Percentiles rank a stretch among this genome's conserved stretches.
Conservation (phyloP, 2,797 vertebrate species). For the Halcyon badia region DNA sequence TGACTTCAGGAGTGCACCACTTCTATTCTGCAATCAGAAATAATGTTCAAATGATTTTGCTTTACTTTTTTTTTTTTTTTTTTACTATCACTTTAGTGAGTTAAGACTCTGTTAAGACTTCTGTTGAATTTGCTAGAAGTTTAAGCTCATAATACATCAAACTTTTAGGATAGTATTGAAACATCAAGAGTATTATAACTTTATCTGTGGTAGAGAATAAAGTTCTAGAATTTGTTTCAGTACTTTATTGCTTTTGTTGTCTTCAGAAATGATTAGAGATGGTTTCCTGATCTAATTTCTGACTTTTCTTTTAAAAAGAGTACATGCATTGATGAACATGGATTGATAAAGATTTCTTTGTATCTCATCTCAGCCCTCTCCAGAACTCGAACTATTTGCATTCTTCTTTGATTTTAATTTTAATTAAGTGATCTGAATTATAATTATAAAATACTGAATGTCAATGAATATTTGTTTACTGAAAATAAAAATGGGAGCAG, state of each 20-base stretch:
- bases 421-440: not conserved
- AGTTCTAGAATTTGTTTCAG: not conserved
- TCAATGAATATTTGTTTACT: not conserved
- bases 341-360: not conserved
- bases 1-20: not conserved
- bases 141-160: not conserved
- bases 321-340: not conserved
- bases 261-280: not conserved
- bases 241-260: not conserved
- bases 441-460: not conserved
- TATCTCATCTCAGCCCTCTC: not conserved
- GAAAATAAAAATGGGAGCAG: not conserved
- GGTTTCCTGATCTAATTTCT: not conserved
- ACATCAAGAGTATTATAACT: not conserved
- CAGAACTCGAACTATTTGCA: not conserved
- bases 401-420: not conserved
- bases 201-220: not conserved
- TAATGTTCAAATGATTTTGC: too few species aligned
- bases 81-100: too few species aligned
- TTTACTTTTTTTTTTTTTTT: too few species aligned
- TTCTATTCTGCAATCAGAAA: too few species aligned
- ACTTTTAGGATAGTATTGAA: not conserved
- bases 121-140: not conserved
- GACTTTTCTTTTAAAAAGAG: not conserved
- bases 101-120: too few species aligned